Evolutionary conservation across 30 jellyfish, hydroid and myxozoan species (phyloP).

Genomic region (Turritopsis dohrnii): DNA sequence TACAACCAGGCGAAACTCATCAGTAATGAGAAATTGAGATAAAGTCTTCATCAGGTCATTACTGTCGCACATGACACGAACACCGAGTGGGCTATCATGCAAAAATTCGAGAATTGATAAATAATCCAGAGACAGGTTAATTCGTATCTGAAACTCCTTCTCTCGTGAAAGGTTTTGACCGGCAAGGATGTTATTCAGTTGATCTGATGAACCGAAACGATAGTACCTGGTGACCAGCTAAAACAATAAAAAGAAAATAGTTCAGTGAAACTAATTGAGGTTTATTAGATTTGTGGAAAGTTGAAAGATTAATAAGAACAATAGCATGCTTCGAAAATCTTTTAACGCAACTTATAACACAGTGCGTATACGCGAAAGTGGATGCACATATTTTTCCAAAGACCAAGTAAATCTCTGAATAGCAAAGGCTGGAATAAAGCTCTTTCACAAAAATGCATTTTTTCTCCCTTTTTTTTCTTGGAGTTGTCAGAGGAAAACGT

Average conservation of each 20-base stretch:
- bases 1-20: constrained; percentile 65
- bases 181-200: constrained; percentile 15
- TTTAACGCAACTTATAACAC: too few relatives aligned
- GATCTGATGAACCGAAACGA: constrained; percentile 69
- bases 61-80: constrained; percentile 95
- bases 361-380: too few relatives aligned
- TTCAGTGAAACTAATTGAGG: too few relatives aligned
- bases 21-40: constrained; percentile 73
- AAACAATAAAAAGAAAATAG: neutral
- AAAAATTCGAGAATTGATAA: constrained; percentile 38
- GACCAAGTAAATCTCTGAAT: too few relatives aligned
- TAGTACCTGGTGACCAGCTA: constrained; percentile 63
- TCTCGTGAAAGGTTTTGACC: neutral
- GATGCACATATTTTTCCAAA: too few relatives aligned
- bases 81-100: constrained; percentile 61
- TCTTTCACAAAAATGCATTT: too few relatives aligned
- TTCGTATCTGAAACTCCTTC: constrained; percentile 25
- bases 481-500: too few relatives aligned
- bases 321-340: too few relatives aligned
- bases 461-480: too few relatives aligned
- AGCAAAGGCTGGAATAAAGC: too few relatives aligned
- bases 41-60: constrained; percentile 64
- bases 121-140: constrained; percentile 55
- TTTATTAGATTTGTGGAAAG: too few relatives aligned
- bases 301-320: too few relatives aligned